A percentile compares a stretch with the other conserved stretches of the same genome.
Conservation (phyloP, 2,797 vertebrate species). For the Sebastes kiyomatsui region DNA sequence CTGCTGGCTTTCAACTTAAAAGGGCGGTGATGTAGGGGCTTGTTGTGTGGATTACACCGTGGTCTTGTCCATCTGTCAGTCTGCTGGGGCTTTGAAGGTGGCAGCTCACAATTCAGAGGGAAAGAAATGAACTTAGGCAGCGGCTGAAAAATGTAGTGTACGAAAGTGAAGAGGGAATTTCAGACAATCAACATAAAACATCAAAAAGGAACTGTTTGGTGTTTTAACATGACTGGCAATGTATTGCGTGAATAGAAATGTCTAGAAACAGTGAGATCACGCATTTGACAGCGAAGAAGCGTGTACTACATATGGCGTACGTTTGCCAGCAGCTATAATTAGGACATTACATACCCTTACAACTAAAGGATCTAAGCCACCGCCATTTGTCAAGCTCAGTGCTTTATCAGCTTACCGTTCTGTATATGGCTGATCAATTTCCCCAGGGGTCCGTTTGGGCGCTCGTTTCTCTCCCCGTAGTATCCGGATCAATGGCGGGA, state of each 20-base stretch:
- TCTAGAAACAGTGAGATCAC: not conserved
- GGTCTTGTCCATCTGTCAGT: slow-evolving; percentile 12
- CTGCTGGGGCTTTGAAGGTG: slow-evolving; percentile 26
- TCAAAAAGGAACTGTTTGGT: not conserved
- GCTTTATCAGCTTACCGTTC: slow-evolving; percentile 38
- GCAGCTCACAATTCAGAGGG: slow-evolving; percentile 20
- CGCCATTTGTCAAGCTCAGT: slow-evolving; percentile 31
- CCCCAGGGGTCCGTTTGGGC: slow-evolving; percentile 30
- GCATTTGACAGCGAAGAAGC: slow-evolving; percentile 5
- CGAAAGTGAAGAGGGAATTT: slow-evolving; percentile 38
- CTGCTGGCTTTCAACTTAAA: slow-evolving; percentile 41
- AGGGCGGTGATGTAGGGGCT: slow-evolving; percentile 42
- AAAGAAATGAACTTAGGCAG: slow-evolving; percentile 20
- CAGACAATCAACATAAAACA: slow-evolving; percentile 26
- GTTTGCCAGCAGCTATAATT: slow-evolving; percentile 38
- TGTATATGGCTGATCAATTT: slow-evolving; percentile 32
- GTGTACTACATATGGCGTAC: not conserved
- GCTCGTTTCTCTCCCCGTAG: slow-evolving; percentile 16
- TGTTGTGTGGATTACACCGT: slow-evolving; percentile 11
- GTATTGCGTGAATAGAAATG: not conserved
- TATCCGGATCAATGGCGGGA: slow-evolving; percentile 54
- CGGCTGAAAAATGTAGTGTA: slow-evolving; percentile 10
- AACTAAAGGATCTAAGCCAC: slow-evolving; percentile 20
- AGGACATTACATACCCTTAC: slow-evolving; percentile 18
- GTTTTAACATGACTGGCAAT: not conserved